Conservation (phyloP, 2,113 vertebrate species). For the Hyperopisus bebe region DNA sequence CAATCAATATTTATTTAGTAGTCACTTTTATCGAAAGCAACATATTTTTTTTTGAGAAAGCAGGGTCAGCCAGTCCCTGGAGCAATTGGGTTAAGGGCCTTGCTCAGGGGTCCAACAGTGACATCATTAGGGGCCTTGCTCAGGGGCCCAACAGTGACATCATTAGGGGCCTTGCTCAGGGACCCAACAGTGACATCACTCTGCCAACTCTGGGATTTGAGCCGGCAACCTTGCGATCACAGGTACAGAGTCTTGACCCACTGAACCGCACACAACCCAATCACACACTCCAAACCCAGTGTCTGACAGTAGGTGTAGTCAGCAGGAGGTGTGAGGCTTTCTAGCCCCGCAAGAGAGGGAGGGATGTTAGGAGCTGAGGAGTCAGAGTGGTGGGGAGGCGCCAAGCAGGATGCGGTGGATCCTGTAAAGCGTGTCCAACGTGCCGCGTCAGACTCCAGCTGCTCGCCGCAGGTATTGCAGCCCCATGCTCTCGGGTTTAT, state of each 20-base stretch:
- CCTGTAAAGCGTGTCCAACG: background rate
- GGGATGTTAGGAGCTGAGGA: background rate
- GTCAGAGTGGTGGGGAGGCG: background rate
- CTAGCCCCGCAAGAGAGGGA: background rate
- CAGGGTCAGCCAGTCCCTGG: background rate
- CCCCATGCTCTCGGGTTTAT: slow-evolving; percentile 6
- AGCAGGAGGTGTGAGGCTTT: slow-evolving; percentile 48
- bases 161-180: too few species aligned
- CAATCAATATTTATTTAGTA: background rate
- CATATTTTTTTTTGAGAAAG: background rate
- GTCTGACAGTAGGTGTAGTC: slow-evolving; percentile 76
- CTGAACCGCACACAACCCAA: background rate
- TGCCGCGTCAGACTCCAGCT: background rate
- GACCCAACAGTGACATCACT: too few species aligned
- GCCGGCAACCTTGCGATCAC: background rate
- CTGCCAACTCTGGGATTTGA: background rate
- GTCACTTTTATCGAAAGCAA: background rate
- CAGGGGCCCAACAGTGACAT: too few species aligned
- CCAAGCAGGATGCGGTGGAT: background rate
- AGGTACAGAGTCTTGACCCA: background rate
- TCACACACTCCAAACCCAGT: slow-evolving; percentile 39
- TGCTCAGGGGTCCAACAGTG: too few species aligned
- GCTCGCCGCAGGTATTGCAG: background rate
- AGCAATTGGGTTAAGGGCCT: too few species aligned
- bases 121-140: too few species aligned